phyloP scores from a whole-genome alignment of 1,140 invertebrate genomes.

The Cotesia chilonis region DNA sequence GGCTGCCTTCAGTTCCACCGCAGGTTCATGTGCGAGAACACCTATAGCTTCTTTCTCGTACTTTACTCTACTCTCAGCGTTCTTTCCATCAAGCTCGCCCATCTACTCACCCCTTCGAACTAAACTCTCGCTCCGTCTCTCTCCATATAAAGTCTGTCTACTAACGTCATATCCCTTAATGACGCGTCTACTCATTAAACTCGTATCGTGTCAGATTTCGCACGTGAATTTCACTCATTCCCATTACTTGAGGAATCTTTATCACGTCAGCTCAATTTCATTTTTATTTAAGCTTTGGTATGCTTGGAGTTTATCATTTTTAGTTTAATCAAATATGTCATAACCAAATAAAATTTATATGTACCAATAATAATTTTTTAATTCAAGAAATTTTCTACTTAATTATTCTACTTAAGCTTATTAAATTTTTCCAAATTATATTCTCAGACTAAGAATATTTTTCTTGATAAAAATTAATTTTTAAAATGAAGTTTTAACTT shows the following conservation, averaged over 20 bases:
- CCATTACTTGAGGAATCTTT: slow-evolving; percentile 13
- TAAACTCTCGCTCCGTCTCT: slow-evolving; percentile 14
- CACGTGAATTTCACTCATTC: slow-evolving; percentile 25
- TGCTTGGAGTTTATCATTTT: too few species aligned
- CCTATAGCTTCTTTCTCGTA: slow-evolving; percentile 34
- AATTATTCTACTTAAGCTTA: too few species aligned
- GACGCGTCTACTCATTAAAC: slow-evolving; percentile 62
- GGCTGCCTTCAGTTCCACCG: slow-evolving; percentile 61
- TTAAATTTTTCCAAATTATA: too few species aligned
- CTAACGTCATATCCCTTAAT: slow-evolving; percentile 46
- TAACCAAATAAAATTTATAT: too few species aligned
- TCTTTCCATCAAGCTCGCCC: slow-evolving; percentile 24
- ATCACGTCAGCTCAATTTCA: slow-evolving; percentile 10
- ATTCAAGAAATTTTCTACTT: too few species aligned
- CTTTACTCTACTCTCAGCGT: slow-evolving; percentile 32
- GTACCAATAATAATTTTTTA: too few species aligned
- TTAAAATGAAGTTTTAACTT: too few species aligned
- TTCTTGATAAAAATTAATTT: too few species aligned
- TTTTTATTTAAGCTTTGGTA: too few species aligned
- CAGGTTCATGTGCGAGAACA: slow-evolving; percentile 40
- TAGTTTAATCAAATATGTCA: too few species aligned
- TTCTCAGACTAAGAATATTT: too few species aligned
- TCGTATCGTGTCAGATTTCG: slow-evolving; percentile 50
- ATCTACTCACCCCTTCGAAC: slow-evolving; percentile 28
- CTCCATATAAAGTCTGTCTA: neutral